phyloP scores from a whole-genome alignment of 2,797 vertebrate genomes.

The Forpus xanthops region DNA sequence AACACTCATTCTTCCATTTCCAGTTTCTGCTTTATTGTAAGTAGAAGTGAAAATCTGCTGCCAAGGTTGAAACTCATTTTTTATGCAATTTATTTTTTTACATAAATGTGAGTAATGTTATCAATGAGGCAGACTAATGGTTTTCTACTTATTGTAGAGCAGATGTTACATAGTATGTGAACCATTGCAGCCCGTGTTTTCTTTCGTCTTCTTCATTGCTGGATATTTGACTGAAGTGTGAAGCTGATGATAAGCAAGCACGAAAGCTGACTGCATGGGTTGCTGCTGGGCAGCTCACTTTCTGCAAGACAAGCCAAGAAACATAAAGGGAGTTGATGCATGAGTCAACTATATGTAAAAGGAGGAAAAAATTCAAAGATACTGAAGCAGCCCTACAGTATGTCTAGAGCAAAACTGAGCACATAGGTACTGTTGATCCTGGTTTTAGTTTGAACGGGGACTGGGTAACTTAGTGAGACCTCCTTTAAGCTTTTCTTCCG shows the following conservation, averaged over 20 bases:
- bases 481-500: neutral
- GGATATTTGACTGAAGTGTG: neutral
- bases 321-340: neutral
- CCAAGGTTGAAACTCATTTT: neutral
- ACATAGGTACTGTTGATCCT: accelerated
- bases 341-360: neutral
- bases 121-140: conserved; percentile 8
- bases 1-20: neutral
- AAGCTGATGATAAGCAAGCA: neutral
- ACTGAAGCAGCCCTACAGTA: neutral
- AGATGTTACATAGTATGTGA: neutral
- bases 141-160: neutral
- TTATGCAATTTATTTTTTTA: neutral
- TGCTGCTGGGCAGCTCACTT: neutral
- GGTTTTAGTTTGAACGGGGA: neutral
- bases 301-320: neutral
- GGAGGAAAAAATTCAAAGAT: neutral
- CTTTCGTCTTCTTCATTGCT: conserved; percentile 1
- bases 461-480: neutral
- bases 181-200: neutral
- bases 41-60: neutral
- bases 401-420: neutral
- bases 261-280: neutral
- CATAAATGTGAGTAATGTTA: neutral
- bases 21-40: neutral